Evolutionary conservation across 2,888 invertebrate genomes (phyloP).

Genomic region (Brachynemurus nebulosus): DNA sequence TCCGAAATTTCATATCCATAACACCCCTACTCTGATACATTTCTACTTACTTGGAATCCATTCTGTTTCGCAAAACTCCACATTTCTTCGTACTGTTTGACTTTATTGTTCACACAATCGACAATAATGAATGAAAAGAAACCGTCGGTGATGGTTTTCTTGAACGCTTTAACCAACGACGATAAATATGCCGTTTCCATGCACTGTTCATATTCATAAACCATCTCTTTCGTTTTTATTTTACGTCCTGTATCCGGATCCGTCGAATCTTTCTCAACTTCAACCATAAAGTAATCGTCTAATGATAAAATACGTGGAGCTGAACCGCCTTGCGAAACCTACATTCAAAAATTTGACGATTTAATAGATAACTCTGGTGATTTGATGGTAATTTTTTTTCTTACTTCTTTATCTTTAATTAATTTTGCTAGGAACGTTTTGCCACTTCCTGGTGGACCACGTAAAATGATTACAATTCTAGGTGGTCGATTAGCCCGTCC

Average conservation of each 20-base stretch:
- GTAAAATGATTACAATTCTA: constrained; percentile 70
- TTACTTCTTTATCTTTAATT: constrained; percentile 64
- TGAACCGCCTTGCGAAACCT: constrained; percentile 69
- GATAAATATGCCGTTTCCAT: constrained; percentile 71
- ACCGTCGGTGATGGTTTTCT: constrained; percentile 78
- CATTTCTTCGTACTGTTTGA: constrained; percentile 73
- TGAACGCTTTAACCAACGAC: constrained; percentile 77
- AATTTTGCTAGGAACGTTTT: constrained; percentile 83
- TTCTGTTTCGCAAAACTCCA: constrained; percentile 73
- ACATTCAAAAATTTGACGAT: constrained; percentile 13
- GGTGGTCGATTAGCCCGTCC: constrained; percentile 67
- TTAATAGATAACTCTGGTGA: too few species aligned
- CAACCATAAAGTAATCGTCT: constrained; percentile 91
- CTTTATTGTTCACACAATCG: constrained; percentile 77
- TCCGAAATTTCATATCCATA: too few species aligned
- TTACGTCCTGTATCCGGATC: constrained; percentile 61
- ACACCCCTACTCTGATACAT: too few species aligned
- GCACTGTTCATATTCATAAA: constrained; percentile 77
- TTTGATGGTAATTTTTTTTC: too few species aligned
- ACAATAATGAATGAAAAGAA: constrained; percentile 87
- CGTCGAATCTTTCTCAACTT: constrained; percentile 57
- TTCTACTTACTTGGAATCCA: constrained; percentile 70
- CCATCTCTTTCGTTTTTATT: constrained; percentile 53
- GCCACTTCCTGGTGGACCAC: constrained; percentile 91
- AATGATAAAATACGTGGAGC: constrained; percentile 86